Conservation (phyloP, 2,888 invertebrate species). For the Ophion ellenae region DNA sequence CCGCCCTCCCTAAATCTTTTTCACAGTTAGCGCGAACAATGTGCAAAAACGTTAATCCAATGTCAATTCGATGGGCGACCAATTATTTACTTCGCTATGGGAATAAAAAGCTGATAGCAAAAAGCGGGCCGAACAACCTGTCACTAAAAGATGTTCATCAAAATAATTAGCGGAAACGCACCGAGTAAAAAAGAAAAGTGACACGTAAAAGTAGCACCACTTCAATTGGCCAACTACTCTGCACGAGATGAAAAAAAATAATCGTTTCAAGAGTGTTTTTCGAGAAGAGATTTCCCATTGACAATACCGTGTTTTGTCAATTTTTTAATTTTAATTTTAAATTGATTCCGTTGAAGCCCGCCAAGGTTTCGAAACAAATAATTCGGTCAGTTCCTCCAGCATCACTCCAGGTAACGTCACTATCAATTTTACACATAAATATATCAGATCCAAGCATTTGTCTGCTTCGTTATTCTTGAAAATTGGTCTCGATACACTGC, state of each 20-base stretch:
- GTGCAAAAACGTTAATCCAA: neutral
- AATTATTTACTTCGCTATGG: neutral
- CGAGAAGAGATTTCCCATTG: neutral
- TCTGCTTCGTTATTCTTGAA: neutral
- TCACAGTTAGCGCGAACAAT: slow-evolving; percentile 19
- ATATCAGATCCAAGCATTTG: neutral
- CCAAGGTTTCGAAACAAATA: neutral
- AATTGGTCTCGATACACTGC: neutral
- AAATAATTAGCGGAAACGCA: neutral
- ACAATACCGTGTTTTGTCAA: neutral
- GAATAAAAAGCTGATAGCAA: neutral
- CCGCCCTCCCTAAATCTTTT: slow-evolving; percentile 34
- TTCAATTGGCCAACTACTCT: neutral
- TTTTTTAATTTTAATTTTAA: too few relatives aligned
- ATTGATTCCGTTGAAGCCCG: neutral
- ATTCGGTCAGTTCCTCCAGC: neutral
- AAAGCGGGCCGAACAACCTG: neutral
- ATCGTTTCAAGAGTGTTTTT: neutral
- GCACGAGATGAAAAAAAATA: neutral
- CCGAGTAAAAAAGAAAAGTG: neutral
- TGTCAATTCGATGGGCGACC: neutral
- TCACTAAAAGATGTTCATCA: neutral
- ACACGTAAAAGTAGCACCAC: neutral
- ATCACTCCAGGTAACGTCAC: neutral
- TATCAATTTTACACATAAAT: neutral